phyloP scores from a whole-genome alignment of 2,113 vertebrate genomes.

The Microtus montanus region DNA sequence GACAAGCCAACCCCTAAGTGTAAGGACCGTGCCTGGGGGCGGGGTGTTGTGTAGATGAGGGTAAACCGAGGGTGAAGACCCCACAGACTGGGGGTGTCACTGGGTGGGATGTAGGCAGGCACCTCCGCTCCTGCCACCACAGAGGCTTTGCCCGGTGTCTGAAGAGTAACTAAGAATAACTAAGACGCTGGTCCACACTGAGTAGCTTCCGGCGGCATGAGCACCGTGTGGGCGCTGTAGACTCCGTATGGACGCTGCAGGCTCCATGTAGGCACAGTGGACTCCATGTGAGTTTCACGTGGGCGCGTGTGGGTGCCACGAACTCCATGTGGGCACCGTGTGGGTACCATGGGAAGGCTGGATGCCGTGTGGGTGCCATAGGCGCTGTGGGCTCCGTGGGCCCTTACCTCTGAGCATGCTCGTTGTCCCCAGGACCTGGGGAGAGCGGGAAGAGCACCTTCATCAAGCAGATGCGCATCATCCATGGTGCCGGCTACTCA shows the following conservation, averaged over 20 bases:
- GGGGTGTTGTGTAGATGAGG: no score
- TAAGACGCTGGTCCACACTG: neutral
- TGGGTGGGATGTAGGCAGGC: no score
- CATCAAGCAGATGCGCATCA: constrained; percentile 95
- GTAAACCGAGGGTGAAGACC: neutral
- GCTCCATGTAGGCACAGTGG: neutral
- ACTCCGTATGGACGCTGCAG: neutral
- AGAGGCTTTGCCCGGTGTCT: neutral
- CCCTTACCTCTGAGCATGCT: neutral
- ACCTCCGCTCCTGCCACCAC: neutral
- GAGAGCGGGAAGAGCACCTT: constrained; percentile 96
- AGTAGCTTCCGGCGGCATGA: neutral
- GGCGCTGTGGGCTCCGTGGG: neutral
- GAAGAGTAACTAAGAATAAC: no score
- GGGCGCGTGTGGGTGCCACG: neutral
- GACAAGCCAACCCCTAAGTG: neutral
- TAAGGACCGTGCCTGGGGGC: neutral
- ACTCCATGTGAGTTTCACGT: neutral
- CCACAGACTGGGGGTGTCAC: neutral
- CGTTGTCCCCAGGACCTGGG: constrained; percentile 87
- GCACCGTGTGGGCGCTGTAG: rapidly evolving
- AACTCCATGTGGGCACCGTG: neutral
- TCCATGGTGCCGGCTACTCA: constrained; percentile 91
- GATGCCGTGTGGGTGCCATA: neutral
- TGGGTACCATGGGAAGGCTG: no score